Conservation (phyloP, 2,888 invertebrate genomes). For the Bedellia somnulentella region DNA sequence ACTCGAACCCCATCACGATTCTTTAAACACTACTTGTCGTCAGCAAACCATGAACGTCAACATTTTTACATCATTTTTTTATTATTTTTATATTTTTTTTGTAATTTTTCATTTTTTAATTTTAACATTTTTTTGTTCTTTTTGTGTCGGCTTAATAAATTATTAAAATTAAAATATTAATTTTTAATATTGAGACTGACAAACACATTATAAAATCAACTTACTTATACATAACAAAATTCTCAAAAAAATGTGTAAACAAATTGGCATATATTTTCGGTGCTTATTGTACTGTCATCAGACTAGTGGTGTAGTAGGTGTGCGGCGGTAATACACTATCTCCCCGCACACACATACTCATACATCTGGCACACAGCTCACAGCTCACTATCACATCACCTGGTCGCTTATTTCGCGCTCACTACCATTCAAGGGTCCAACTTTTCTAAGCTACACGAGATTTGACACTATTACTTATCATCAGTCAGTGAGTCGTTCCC, state of each 20-base stretch:
- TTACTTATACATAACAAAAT: conserved; percentile 30
- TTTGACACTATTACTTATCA: neutral
- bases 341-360: conserved; percentile 40
- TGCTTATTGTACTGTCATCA: conserved; percentile 54
- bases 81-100: conserved; percentile 19
- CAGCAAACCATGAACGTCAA: conserved; percentile 20
- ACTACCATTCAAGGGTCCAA: neutral
- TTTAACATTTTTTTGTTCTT: conserved; percentile 22
- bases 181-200: conserved; percentile 41
- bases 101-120: conserved; percentile 26
- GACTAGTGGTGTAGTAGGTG: conserved; percentile 38
- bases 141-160: conserved; percentile 20
- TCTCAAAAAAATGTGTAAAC: conserved; percentile 44
- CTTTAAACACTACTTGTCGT: too few species aligned
- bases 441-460: neutral
- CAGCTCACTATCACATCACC: conserved; percentile 5
- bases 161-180: conserved; percentile 35
- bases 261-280: too few species aligned
- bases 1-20: neutral
- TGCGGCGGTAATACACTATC: too few species aligned
- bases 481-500: conserved; percentile 3
- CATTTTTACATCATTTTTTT: conserved; percentile 23
- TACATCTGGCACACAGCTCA: conserved; percentile 50
- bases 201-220: conserved; percentile 48
- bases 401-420: neutral